Percentiles rank a stretch among this genome's conserved stretches.
Evolutionary conservation across 2,113 vertebrate genomes (phyloP).

Genomic region (Pluvianellus socialis): DNA sequence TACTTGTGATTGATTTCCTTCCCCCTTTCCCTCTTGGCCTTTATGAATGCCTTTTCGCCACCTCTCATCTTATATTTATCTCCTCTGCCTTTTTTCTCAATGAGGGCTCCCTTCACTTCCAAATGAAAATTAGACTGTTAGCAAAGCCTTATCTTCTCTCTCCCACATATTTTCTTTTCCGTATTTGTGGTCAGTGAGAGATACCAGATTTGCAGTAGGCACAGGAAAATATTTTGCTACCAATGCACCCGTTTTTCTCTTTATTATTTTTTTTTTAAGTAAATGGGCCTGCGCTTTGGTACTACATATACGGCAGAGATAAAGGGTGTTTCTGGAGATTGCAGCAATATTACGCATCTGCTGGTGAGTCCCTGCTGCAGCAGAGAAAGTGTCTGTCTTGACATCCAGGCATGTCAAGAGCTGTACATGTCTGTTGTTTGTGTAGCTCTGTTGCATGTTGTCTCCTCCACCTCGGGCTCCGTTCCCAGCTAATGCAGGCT

Average conservation of each 20-base stretch:
- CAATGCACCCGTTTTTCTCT: background rate
- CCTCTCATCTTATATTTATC: slow-evolving; percentile 10
- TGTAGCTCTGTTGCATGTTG: background rate
- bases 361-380: background rate
- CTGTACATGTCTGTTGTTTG: accelerated
- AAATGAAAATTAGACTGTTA: slow-evolving; percentile 4
- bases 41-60: background rate
- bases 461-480: background rate
- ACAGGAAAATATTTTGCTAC: background rate
- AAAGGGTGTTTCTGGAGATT: background rate
- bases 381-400: background rate
- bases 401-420: background rate
- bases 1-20: slow-evolving; percentile 3
- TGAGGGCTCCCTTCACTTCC: background rate
- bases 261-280: background rate
- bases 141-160: background rate
- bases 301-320: background rate
- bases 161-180: background rate
- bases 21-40: background rate
- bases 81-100: background rate
- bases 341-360: background rate
- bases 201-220: background rate
- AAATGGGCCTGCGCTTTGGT: background rate
- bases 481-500: background rate
- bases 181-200: background rate